Evolutionary conservation across 1,140 invertebrate species (phyloP).

Genomic region (Drosophila setifemur): DNA sequence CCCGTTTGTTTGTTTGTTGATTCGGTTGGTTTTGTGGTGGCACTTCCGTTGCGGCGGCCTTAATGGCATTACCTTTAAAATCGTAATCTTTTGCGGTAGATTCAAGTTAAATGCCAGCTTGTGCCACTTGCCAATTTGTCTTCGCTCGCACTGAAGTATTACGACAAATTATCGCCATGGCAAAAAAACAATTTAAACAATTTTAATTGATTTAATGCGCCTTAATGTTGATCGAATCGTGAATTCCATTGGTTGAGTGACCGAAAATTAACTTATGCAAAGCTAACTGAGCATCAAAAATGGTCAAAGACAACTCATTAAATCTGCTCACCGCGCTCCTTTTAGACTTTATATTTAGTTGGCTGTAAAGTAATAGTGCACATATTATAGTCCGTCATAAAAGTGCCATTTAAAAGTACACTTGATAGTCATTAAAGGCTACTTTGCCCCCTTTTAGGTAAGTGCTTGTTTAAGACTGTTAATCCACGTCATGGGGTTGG

Average conservation of each 20-base stretch:
- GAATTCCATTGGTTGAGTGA: constrained; percentile 31
- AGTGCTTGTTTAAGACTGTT: constrained; percentile 37
- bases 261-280: constrained; percentile 28
- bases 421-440: constrained; percentile 37
- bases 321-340: constrained; percentile 6
- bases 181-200: constrained; percentile 50
- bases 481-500: neutral
- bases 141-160: constrained; percentile 6
- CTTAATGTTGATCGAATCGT: constrained; percentile 12
- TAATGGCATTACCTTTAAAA: constrained; percentile 66
- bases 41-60: constrained; percentile 47
- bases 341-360: constrained; percentile 25
- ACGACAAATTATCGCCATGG: constrained; percentile 52
- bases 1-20: constrained; percentile 14
- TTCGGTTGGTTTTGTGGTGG: constrained; percentile 13
- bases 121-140: constrained; percentile 67
- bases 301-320: neutral
- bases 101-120: constrained; percentile 53
- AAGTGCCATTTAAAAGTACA: constrained; percentile 46
- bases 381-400: constrained; percentile 48
- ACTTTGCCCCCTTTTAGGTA: constrained; percentile 23
- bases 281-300: neutral
- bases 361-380: constrained; percentile 29
- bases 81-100: constrained; percentile 61
- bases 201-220: constrained; percentile 72